A percentile compares a stretch with the other conserved stretches of the same genome.
These are phyloP conservation scores for Heliopora coerulea DNA, from an alignment of 92 coral and sea anemone genomes.

Conservation along the genomic window DNA sequence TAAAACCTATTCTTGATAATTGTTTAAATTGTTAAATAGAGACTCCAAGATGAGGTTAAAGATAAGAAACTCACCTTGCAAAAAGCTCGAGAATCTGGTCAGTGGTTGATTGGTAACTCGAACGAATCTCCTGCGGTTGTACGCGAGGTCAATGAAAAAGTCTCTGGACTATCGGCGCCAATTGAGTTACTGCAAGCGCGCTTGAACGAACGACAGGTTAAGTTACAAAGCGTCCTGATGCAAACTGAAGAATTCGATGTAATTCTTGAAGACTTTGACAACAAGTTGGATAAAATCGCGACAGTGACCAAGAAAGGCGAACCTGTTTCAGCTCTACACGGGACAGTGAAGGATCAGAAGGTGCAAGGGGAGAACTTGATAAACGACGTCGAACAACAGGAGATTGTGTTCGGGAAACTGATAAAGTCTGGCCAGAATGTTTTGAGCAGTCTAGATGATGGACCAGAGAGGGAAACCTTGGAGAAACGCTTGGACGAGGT, in stretches of 20 bases:
- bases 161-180: constrained; percentile 79
- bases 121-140: constrained; percentile 86
- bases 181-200: constrained; percentile 81
- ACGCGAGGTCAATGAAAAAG: constrained; percentile 86
- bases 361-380: constrained; percentile 74
- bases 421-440: constrained; percentile 82
- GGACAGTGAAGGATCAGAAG: constrained; percentile 73
- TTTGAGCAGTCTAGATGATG: constrained; percentile 79
- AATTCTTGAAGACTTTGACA: neutral
- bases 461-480: constrained; percentile 69
- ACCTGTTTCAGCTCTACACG: constrained; percentile 84
- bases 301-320: constrained; percentile 45
- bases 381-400: constrained; percentile 65
- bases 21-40: no score
- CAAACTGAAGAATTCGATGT: constrained; percentile 95
- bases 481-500: constrained; percentile 69
- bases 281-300: constrained; percentile 19
- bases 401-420: constrained; percentile 72
- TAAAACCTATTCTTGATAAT: no score
- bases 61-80: constrained; percentile 71
- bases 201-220: constrained; percentile 85
- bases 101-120: constrained; percentile 71
- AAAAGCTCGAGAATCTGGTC: constrained; percentile 80
- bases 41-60: constrained; percentile 71
- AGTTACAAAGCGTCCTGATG: constrained; percentile 82